Conservation (phyloP, 2,888 invertebrate species). For the Erannis defoliaria region DNA sequence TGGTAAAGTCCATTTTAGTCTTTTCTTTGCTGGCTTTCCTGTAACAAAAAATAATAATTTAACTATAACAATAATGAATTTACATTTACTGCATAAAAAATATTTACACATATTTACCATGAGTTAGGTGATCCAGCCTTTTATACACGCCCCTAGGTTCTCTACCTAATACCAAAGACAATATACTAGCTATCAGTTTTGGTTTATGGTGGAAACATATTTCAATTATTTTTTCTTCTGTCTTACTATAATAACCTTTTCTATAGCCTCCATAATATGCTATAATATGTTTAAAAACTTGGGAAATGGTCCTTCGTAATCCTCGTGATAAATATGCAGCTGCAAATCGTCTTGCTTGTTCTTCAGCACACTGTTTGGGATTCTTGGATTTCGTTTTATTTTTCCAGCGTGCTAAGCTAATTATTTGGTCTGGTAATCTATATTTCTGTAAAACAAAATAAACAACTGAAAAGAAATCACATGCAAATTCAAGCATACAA, state of each 20-base stretch:
- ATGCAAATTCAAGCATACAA: too few species aligned
- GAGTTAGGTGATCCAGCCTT: constrained; percentile 14
- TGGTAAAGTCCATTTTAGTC: constrained; percentile 64
- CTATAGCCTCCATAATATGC: constrained; percentile 51
- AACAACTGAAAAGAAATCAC: not conserved
- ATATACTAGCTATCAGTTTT: constrained; percentile 54
- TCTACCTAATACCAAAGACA: constrained; percentile 63
- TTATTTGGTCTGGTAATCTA: constrained; percentile 67
- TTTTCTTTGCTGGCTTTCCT: constrained; percentile 61
- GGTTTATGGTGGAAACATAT: constrained; percentile 66
- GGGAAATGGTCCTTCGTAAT: constrained; percentile 66
- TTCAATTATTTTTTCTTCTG: constrained; percentile 71
- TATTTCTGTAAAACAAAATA: constrained; percentile 56
- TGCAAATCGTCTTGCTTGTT: constrained; percentile 63
- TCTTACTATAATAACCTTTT: constrained; percentile 30
- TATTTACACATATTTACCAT: constrained; percentile 24
- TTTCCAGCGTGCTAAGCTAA: constrained; percentile 69
- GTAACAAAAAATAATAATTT: constrained; percentile 29
- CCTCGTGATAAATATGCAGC: constrained; percentile 69
- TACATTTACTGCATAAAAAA: not conserved
- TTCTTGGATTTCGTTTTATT: constrained; percentile 57
- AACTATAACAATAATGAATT: not conserved
- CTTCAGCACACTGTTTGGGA: constrained; percentile 55
- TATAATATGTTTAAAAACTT: constrained; percentile 67
- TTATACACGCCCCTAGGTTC: constrained; percentile 56